Percentiles rank a stretch among this genome's conserved stretches.
Conservation (phyloP, 35 echinoderm and acorn worm species). For the Acanthaster planci region DNA sequence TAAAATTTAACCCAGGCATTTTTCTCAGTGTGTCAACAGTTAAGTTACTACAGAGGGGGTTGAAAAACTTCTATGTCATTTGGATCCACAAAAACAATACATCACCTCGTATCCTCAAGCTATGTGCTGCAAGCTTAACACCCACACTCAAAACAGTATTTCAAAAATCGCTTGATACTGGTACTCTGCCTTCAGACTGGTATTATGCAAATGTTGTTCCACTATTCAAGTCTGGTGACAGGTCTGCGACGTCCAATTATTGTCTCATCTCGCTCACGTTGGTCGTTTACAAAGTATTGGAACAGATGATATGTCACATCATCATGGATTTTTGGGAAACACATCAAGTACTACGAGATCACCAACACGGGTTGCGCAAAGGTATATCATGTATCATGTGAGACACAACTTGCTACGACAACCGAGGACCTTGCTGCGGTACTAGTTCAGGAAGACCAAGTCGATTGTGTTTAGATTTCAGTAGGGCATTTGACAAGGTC, state of each 20-base stretch:
- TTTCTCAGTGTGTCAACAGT: not conserved
- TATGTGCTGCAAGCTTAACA: conserved; percentile 30
- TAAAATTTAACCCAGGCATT: too few species aligned
- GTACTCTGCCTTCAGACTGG: conserved; percentile 35
- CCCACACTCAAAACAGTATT: conserved; percentile 38
- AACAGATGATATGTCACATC: conserved; percentile 44
- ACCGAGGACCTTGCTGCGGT: conserved; percentile 24
- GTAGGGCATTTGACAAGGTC: conserved; percentile 36
- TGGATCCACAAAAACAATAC: conserved; percentile 37
- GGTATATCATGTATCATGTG: conserved; percentile 18
- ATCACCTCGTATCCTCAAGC: conserved; percentile 37
- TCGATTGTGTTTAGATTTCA: conserved; percentile 35
- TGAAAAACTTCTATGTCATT: conserved; percentile 37
- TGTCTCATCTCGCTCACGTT: conserved; percentile 47
- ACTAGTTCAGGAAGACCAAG: not conserved
- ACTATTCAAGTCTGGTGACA: conserved; percentile 52
- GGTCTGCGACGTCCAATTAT: conserved; percentile 19
- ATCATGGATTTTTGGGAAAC: conserved; percentile 39
- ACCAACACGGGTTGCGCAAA: conserved; percentile 46
- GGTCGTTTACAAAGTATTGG: conserved; percentile 45
- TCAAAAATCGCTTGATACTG: conserved; percentile 51
- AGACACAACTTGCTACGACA: conserved; percentile 30
- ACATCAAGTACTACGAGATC: conserved; percentile 13
- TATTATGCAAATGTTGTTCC: conserved; percentile 48
- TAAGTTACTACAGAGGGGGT: conserved; percentile 33